A percentile compares a stretch with the other conserved stretches of the same genome.
These are phyloP conservation scores for Tachystola acroxantha DNA, from an alignment of 2,888 invertebrate genomes.

Conservation along the genomic window DNA sequence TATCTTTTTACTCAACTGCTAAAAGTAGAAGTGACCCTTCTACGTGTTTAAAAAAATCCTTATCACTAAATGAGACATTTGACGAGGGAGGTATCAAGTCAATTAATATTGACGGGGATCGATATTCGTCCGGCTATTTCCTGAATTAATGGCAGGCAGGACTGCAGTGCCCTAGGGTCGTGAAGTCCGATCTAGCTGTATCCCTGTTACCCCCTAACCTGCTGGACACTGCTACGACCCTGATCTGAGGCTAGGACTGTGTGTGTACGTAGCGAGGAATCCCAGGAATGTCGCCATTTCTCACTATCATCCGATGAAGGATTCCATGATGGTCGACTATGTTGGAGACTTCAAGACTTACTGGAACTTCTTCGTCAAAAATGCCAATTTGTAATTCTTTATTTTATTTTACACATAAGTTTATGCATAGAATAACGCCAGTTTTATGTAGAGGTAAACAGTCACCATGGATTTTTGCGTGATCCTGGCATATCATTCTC, in stretches of 20 bases:
- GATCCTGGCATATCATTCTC: too few species aligned
- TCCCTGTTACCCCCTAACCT: neutral
- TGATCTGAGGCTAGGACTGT: too few species aligned
- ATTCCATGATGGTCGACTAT: neutral
- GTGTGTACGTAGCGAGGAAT: neutral
- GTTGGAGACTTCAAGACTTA: neutral
- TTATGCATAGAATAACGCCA: too few species aligned
- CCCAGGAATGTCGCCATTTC: neutral
- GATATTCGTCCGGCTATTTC: neutral
- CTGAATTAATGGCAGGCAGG: neutral
- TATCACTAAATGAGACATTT: too few species aligned
- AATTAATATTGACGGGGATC: too few species aligned
- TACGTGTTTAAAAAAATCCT: too few species aligned
- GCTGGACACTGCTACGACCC: neutral
- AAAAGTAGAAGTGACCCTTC: too few species aligned
- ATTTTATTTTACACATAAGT: too few species aligned
- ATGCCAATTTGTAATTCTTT: neutral
- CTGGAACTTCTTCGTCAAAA: neutral
- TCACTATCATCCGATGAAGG: neutral
- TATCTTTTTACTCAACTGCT: too few species aligned
- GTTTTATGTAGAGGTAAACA: too few species aligned
- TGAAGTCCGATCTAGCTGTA: neutral
- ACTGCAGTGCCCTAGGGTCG: neutral
- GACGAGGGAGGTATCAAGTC: too few species aligned
- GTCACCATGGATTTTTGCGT: too few species aligned